Evolutionary conservation across 2,797 vertebrate genomes (phyloP).

Genomic region (Crax fasciolata): DNA sequence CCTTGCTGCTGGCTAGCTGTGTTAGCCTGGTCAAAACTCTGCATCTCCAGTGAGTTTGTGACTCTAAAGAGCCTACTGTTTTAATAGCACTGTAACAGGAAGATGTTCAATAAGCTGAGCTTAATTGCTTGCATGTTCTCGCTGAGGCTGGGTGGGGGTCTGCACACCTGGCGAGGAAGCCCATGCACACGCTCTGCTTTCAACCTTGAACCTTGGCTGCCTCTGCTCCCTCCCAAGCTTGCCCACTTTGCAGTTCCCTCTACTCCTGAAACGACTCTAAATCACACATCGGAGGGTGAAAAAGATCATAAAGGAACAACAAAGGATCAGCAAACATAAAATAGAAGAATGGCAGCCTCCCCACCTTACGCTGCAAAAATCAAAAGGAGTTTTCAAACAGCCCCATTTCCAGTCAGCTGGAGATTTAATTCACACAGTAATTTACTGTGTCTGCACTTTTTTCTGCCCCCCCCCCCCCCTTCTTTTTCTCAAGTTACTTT

Average conservation of each 20-base stretch:
- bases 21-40: neutral
- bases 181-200: neutral
- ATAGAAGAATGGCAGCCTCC: conserved; percentile 76
- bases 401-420: conserved; percentile 71
- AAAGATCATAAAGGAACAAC: conserved; percentile 78
- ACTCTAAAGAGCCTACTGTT: neutral
- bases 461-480: neutral
- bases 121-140: neutral
- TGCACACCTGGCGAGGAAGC: neutral
- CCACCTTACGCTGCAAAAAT: conserved; percentile 76
- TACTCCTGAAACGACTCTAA: conserved; percentile 64
- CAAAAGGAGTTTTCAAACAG: conserved; percentile 73
- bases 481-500: conserved; percentile 49
- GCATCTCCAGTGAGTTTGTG: neutral
- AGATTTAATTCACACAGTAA: conserved; percentile 67
- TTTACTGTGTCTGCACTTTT: conserved; percentile 52
- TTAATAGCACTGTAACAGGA: neutral
- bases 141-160: neutral
- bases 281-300: conserved; percentile 68
- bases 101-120: neutral
- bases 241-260: conserved; percentile 43
- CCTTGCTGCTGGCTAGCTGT: neutral
- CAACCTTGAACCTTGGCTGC: conserved; percentile 27
- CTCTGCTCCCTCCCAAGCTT: neutral
- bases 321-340: conserved; percentile 80